Conservation (phyloP, 2,888 invertebrate species). For the Macrophya alboannulata region DNA sequence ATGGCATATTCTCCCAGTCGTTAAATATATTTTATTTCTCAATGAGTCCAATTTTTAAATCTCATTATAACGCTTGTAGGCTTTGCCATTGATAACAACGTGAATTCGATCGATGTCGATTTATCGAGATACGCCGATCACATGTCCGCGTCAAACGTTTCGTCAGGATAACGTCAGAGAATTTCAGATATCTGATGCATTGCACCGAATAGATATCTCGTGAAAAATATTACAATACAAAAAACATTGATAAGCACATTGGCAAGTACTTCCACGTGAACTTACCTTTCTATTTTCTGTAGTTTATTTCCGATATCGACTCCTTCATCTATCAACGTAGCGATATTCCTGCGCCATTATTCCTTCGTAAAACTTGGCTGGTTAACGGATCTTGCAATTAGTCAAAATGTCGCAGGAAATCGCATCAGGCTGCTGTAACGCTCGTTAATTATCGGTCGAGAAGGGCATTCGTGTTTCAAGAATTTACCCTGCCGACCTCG, state of each 20-base stretch:
- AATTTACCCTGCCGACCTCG: background rate
- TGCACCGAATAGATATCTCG: background rate
- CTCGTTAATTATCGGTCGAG: background rate
- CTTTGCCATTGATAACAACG: constrained; percentile 20
- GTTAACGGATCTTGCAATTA: constrained; percentile 13
- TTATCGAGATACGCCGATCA: constrained; percentile 42
- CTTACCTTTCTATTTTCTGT: background rate
- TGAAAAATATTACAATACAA: background rate
- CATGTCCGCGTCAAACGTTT: constrained; percentile 1
- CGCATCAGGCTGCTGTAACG: background rate
- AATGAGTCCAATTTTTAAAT: background rate
- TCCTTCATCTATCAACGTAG: background rate
- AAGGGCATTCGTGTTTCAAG: background rate
- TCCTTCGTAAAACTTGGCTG: background rate
- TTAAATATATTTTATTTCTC: background rate
- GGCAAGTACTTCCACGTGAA: background rate
- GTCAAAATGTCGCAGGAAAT: constrained; percentile 13
- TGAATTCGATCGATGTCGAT: background rate
- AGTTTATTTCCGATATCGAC: background rate
- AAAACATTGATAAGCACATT: constrained; percentile 7
- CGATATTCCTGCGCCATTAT: background rate
- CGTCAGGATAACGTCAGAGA: constrained; percentile 37
- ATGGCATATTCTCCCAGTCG: background rate
- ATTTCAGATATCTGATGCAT: background rate
- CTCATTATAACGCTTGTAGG: background rate